A percentile compares a stretch with the other conserved stretches of the same genome.
These are phyloP conservation scores for Pseudolaguvia tuberculata DNA, from an alignment of 2,113 vertebrate genomes.

Conservation along the genomic window DNA sequence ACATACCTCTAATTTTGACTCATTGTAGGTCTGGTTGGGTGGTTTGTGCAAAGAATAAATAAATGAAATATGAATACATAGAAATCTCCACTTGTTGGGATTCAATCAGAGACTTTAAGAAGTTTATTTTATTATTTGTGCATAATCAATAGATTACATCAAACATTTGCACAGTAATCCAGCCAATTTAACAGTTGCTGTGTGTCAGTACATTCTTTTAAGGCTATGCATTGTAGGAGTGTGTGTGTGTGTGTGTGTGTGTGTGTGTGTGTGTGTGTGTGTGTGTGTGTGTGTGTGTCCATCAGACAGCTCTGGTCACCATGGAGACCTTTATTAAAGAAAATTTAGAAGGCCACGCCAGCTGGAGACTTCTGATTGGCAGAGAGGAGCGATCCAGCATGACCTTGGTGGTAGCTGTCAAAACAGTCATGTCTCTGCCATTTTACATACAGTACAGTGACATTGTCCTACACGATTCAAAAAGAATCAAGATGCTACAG, in stretches of 20 bases:
- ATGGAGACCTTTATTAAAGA: conserved; percentile 58
- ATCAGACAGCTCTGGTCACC: conserved; percentile 54
- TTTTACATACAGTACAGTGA: conserved; percentile 26
- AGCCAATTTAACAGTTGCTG: background rate
- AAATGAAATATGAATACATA: background rate
- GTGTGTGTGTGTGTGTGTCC: conserved; percentile 39
- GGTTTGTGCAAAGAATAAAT: conserved; percentile 30
- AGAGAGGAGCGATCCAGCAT: conserved; percentile 49
- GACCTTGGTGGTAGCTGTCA: conserved; percentile 52
- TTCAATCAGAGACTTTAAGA: background rate
- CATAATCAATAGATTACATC: background rate
- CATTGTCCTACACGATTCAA: conserved; percentile 2
- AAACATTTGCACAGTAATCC: background rate
- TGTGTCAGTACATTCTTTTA: conserved; percentile 1
- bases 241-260: too few species aligned
- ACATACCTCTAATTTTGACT: background rate
- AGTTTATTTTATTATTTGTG: background rate
- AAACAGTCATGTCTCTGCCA: conserved; percentile 40
- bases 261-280: too few species aligned
- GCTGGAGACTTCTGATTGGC: conserved; percentile 57
- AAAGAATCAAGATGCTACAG: conserved; percentile 17
- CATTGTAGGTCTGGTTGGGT: conserved; percentile 16
- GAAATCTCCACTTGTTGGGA: background rate
- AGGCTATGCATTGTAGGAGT: conserved; percentile 13
- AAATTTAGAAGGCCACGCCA: conserved; percentile 53